These are phyloP conservation scores for Pelodytes ibericus DNA, from an alignment of 2,797 vertebrate species.

Conservation along the genomic window DNA sequence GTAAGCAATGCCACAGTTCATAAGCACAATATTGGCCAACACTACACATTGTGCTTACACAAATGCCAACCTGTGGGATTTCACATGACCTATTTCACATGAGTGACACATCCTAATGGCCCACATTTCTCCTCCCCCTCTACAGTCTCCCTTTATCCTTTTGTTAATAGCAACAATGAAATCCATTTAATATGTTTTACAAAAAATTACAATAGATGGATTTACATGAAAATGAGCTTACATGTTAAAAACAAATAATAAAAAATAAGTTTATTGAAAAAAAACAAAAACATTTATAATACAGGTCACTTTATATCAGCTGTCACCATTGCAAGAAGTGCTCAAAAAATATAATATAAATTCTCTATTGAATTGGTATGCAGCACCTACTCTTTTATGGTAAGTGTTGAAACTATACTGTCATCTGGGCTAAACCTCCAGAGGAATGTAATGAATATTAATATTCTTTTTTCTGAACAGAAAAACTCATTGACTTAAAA, in stretches of 20 bases:
- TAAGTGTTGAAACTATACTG: neutral
- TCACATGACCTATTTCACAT: conserved; percentile 22
- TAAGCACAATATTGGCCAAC: conserved; percentile 70
- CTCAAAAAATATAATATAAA: neutral
- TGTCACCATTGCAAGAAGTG: too few relatives aligned
- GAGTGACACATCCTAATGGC: conserved; percentile 65
- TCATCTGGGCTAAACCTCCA: neutral
- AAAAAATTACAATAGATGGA: conserved; percentile 3
- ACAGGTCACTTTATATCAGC: too few relatives aligned
- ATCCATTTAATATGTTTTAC: conserved; percentile 2
- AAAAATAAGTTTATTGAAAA: neutral
- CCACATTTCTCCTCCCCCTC: conserved; percentile 59
- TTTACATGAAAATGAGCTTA: neutral
- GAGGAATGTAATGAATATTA: neutral
- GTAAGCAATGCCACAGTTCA: conserved; percentile 76
- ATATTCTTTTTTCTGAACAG: neutral
- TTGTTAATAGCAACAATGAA: conserved; percentile 24
- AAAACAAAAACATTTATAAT: neutral
- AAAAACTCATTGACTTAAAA: neutral
- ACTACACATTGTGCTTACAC: conserved; percentile 58
- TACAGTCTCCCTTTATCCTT: neutral
- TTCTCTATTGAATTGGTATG: neutral
- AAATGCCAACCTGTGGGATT: conserved; percentile 19
- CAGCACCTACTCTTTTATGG: neutral
- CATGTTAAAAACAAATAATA: neutral